Evolutionary conservation across 1,140 invertebrate species (phyloP), one percentile per base, ranked within the genome.

Genomic region (Drosophila arawakana): DNA sequence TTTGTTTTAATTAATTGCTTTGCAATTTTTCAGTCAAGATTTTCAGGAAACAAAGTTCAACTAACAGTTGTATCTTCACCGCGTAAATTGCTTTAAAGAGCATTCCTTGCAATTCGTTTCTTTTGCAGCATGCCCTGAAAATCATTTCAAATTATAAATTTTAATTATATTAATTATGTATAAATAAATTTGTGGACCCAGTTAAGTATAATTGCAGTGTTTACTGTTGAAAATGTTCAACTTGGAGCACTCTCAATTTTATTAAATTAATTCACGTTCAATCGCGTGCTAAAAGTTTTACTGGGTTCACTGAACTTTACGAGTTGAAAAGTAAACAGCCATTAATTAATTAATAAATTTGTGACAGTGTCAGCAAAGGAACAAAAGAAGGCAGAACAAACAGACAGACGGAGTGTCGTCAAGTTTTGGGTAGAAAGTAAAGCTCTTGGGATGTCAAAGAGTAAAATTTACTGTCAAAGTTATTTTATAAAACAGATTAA

Each of bases 1-100:
- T 80, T 75, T 67, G 74, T 82, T 80, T 86, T 66, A 86, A 77
- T 88, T 88, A 88, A 88, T 69, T 80, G 59, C 76, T 73, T 58
- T 65, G 83, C 71, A 55, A 47, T 58, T 43, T 30, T 67, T n/a
- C 11, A 58, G 13, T 46, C 9, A 77, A 39, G 25, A 43, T 58
- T 43, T 9, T 43, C 11, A 46, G 43, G 2, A 15, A 60, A 15
- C 15, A 15, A 30, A 30, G 25, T 30, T 30, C 25, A 30, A 5
- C 3, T 0, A 30, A 5, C 25, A 6, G 6, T 30, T 30, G 25
- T 30, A 30, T 30, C 25, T 30, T 30, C 25, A 30, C 25, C 3
- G 25, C 25, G 25, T 30, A 30, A 30, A 30, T 30, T 30, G 4
- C 3, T 6, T 30, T 30, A 30, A 30, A 30, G 1, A 5, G 25